A percentile compares a stretch with the other conserved stretches of the same genome.
phyloP scores from a whole-genome alignment of 1,140 invertebrate genomes.

The Drosophila grimshawi region DNA sequence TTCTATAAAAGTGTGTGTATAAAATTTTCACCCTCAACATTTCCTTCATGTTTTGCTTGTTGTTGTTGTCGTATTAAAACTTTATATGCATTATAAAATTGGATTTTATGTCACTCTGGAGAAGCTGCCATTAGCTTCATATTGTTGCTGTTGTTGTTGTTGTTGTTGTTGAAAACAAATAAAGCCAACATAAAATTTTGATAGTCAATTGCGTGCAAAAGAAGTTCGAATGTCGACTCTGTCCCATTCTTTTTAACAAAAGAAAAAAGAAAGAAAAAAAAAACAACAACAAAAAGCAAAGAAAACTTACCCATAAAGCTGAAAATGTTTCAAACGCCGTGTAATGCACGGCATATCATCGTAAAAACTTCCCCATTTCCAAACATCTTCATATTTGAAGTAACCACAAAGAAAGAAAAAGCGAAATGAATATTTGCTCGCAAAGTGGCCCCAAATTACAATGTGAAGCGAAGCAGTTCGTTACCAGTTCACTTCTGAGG shows the following conservation, averaged over 20 bases:
- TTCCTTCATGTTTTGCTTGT: background rate
- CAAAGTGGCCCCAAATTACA: slow-evolving; percentile 54
- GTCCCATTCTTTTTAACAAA: slow-evolving; percentile 34
- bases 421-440: slow-evolving; percentile 65
- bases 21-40: slow-evolving; percentile 35
- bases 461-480: slow-evolving; percentile 27
- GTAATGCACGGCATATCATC: slow-evolving; percentile 69
- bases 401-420: slow-evolving; percentile 37
- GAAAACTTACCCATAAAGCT: slow-evolving; percentile 58
- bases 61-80: slow-evolving; percentile 67
- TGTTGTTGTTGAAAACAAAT: slow-evolving; percentile 33
- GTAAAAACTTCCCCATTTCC: slow-evolving; percentile 42
- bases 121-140: slow-evolving; percentile 62
- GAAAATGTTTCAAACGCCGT: slow-evolving; percentile 62
- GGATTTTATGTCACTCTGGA: slow-evolving; percentile 75
- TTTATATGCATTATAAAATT: slow-evolving; percentile 82
- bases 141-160: slow-evolving; percentile 12
- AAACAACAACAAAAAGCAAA: slow-evolving; percentile 8
- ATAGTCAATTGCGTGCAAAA: slow-evolving; percentile 74
- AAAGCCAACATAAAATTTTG: slow-evolving; percentile 67
- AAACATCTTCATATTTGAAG: background rate
- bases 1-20: slow-evolving; percentile 75
- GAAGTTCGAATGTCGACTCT: slow-evolving; percentile 56
- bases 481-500: slow-evolving; percentile 6
- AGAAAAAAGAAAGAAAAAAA: slow-evolving; percentile 1